phyloP scores from a whole-genome alignment of 2,113 vertebrate species.

The Bettongia penicillata region DNA sequence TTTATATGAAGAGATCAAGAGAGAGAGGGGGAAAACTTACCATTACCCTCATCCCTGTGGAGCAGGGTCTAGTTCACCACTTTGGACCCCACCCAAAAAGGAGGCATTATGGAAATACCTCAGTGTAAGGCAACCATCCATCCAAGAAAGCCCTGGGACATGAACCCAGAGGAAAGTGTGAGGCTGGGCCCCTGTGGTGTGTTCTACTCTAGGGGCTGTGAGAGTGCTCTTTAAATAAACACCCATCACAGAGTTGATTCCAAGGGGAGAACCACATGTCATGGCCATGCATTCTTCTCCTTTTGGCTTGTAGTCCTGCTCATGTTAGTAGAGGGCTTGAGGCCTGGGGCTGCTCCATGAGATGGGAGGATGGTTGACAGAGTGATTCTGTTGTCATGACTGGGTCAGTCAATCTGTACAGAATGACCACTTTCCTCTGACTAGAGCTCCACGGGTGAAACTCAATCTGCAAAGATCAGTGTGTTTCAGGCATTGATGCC shows the following conservation, averaged over 20 bases:
- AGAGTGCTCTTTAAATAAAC: conserved; percentile 1
- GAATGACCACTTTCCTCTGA: neutral
- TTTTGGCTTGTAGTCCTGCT: neutral
- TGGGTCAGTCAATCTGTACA: neutral
- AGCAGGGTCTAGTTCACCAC: neutral
- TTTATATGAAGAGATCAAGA: neutral
- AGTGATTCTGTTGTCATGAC: neutral
- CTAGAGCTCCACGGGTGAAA: neutral
- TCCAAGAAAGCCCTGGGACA: neutral
- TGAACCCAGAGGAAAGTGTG: neutral
- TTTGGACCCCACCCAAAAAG: neutral
- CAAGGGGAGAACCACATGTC: neutral
- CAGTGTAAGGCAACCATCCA: neutral
- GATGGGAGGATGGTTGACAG: neutral
- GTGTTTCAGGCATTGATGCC: neutral
- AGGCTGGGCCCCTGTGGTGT: neutral
- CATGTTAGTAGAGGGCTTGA: neutral
- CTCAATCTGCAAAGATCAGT: neutral
- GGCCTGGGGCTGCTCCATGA: neutral
- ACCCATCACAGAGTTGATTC: neutral
- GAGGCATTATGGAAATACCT: neutral
- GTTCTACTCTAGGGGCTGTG: neutral
- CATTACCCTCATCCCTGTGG: neutral
- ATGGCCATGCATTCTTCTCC: neutral
- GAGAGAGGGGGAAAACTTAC: neutral